Evolutionary conservation across 2,113 vertebrate species (phyloP).

Genomic region (Pedionomus torquatus): DNA sequence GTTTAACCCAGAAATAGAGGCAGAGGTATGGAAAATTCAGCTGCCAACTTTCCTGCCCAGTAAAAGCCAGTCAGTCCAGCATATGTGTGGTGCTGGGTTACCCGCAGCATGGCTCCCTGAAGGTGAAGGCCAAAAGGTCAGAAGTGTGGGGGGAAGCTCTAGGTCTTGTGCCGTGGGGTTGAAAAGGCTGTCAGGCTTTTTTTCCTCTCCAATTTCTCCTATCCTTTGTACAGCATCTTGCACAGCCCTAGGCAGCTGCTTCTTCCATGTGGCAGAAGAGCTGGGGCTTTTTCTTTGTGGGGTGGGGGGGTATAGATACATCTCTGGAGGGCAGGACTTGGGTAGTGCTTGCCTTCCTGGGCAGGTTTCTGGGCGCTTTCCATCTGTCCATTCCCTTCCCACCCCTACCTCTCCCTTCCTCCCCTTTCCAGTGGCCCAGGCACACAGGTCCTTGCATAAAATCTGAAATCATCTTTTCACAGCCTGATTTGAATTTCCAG

Average conservation of each 20-base stretch:
- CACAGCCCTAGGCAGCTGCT: neutral
- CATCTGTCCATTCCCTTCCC: neutral
- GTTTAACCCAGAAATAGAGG: neutral
- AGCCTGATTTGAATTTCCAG: neutral
- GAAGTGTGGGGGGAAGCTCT: neutral
- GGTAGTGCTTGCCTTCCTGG: neutral
- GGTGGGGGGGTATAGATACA: rapidly evolving
- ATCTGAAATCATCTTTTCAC: neutral
- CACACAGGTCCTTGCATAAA: neutral
- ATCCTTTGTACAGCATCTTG: neutral
- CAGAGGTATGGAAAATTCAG: neutral
- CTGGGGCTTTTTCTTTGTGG: neutral
- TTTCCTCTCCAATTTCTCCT: neutral
- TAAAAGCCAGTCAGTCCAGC: neutral
- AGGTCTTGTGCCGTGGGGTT: rapidly evolving
- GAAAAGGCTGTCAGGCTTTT: neutral
- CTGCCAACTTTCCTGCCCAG: neutral
- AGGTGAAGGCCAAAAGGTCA: neutral
- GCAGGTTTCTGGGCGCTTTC: neutral
- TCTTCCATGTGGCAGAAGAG: neutral
- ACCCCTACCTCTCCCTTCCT: rapidly evolving
- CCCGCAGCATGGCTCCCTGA: neutral
- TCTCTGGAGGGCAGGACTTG: neutral
- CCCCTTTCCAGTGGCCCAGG: neutral
- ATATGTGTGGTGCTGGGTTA: neutral